Base-by-base conservation (phyloP, 2,888 invertebrate genomes). In the Catocala sponsa region DNA sequence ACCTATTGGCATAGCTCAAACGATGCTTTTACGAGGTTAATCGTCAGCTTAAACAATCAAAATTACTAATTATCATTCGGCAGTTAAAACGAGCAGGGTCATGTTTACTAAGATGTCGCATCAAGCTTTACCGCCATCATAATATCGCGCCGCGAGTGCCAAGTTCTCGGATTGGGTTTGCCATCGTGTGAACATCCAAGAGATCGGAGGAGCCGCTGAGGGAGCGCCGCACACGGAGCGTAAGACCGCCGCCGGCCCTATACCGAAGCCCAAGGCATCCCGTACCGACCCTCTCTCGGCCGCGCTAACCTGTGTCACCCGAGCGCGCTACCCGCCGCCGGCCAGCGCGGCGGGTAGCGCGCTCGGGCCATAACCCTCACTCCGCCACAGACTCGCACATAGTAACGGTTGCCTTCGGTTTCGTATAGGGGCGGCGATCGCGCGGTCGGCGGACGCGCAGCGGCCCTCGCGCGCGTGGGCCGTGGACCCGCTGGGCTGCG, bases 401-500 rank as follows among this genome's bases (percentile, higher is more conserved):
- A 88, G 88, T 91, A 87, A 87, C 87, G 92, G 96, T 96, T 96
- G 97, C 97, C 97, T 97, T 97, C 97, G 97, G 97, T 97, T 97
- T 90, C 87, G 96, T 96, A 95, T 96, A 97, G 97, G 96, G 96
- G 95, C 93, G 93, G 80, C 72, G 79, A 63, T 58, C 79, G 79
- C 55, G 55, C 47, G 71, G 70, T 67, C 66, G 54, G 57, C 65
- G 68, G 65, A 91, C 86, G 83, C 83, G 72, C 66, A 67, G 55
- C 59, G 65, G 63, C 59, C 87, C 87, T 87, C 88, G 84, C 91
- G 91, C 68, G 88, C 82, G 91, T 90, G 72, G 90, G 91, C 49
- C 53, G 54, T 63, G 94, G 87, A 88, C 88, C 91, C 84, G 89
- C 89, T 74, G 87, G 83, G 91, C 90, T 80, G 92, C 91, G 95